These are phyloP conservation scores for Ailuropoda melanoleuca DNA, from an alignment of 2,113 vertebrate species.

Conservation along the genomic window DNA sequence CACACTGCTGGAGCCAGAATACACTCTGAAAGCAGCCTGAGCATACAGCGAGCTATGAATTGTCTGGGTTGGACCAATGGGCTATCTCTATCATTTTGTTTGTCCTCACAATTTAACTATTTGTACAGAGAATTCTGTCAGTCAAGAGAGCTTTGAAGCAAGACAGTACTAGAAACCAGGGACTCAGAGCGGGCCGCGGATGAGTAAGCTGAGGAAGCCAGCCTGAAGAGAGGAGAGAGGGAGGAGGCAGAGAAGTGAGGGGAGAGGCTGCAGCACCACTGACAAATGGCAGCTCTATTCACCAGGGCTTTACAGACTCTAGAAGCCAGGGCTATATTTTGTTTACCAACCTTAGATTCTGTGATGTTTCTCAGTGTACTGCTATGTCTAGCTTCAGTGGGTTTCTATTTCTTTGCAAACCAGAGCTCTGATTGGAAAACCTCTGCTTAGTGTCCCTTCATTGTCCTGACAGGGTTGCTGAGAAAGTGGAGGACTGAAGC, in stretches of 20 bases:
- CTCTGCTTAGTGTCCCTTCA: background rate
- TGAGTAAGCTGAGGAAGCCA: background rate
- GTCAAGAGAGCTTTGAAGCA: background rate
- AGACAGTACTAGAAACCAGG: background rate
- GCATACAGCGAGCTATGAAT: background rate
- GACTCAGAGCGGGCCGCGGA: background rate
- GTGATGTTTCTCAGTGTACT: background rate
- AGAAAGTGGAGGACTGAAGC: background rate
- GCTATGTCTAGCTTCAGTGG: background rate
- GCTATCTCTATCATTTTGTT: background rate
- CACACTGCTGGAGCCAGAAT: too few relatives aligned
- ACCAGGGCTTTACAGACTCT: background rate
- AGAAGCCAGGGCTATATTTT: background rate
- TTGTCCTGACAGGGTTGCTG: background rate
- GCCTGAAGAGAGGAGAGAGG: background rate
- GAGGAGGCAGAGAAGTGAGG: background rate
- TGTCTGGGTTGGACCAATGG: background rate
- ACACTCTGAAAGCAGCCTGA: background rate
- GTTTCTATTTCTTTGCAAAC: background rate
- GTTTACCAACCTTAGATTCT: background rate
- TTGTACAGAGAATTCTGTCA: background rate
- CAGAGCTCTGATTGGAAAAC: background rate
- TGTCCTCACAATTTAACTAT: background rate
- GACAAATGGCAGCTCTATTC: background rate
- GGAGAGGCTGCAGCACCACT: rapidly evolving